A percentile compares a stretch with the other conserved stretches of the same genome.
Evolutionary conservation across 2,797 vertebrate genomes (phyloP).

Genomic region (Avahi laniger): DNA sequence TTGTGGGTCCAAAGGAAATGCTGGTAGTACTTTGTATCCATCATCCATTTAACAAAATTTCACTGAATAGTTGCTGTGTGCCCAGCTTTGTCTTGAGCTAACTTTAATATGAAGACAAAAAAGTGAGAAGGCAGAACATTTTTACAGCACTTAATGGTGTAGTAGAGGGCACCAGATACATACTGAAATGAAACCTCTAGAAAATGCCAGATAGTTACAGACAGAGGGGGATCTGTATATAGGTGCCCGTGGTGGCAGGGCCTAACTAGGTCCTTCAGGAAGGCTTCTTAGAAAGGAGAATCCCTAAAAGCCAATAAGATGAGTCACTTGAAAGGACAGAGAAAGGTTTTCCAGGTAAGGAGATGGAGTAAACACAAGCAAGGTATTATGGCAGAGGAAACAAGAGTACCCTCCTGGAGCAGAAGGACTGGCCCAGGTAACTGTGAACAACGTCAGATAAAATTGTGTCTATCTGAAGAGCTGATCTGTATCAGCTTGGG

Average conservation of each 20-base stretch:
- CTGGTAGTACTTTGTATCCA: background rate
- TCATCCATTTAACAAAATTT: background rate
- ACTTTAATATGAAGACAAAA: slow-evolving; percentile 22
- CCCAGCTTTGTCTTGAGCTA: background rate
- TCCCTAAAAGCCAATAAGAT: background rate
- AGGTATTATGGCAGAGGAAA: background rate
- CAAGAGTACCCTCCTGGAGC: background rate
- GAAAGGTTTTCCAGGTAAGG: background rate
- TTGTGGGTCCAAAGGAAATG: background rate
- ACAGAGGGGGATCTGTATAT: background rate
- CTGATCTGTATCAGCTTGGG: background rate
- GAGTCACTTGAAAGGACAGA: background rate
- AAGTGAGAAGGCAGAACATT: background rate
- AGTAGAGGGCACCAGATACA: background rate
- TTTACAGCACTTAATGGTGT: background rate
- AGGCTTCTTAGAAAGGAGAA: background rate
- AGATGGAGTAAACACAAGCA: background rate
- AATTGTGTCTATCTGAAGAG: background rate
- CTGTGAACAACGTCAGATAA: background rate
- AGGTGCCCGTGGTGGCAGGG: background rate
- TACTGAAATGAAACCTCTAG: background rate
- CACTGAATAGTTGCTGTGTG: background rate
- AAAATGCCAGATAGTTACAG: background rate
- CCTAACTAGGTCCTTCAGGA: background rate
- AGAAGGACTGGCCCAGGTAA: background rate